Evolutionary conservation across 2,888 invertebrate species (phyloP).

Genomic region (Cephus sareptanus): DNA sequence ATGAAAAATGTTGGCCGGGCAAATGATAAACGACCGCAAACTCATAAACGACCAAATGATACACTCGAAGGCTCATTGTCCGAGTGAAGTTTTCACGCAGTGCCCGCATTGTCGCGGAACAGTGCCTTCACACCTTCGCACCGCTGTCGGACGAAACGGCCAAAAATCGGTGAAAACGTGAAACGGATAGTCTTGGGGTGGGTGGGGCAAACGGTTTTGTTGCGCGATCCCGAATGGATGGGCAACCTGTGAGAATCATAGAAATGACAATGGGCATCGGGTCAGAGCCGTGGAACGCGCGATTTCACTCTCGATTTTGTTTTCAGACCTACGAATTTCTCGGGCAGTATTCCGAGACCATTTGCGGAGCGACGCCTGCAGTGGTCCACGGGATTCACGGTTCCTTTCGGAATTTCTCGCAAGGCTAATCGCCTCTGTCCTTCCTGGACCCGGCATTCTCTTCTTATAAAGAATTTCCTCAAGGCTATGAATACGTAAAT

Average conservation of each 20-base stretch:
- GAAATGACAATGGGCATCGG: constrained; percentile 1
- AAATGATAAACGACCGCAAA: constrained; percentile 60
- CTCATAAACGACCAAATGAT: constrained; percentile 61
- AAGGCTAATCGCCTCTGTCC: not conserved
- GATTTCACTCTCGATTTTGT: constrained; percentile 7
- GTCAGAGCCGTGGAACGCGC: constrained; percentile 1
- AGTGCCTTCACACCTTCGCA: constrained; percentile 32
- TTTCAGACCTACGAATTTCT: not conserved
- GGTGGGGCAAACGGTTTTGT: constrained; percentile 29
- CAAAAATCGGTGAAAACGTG: constrained; percentile 33
- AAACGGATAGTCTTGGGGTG: constrained; percentile 12
- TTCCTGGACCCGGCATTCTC: not conserved
- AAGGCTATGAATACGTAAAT: not conserved
- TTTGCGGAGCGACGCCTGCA: not conserved
- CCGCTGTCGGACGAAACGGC: constrained; percentile 29
- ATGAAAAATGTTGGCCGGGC: constrained; percentile 52
- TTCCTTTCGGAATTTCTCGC: not conserved
- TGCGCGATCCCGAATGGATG: constrained; percentile 23
- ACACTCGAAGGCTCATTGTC: constrained; percentile 58
- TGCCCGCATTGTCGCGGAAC: constrained; percentile 40
- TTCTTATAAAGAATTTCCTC: not conserved
- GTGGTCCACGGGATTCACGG: not conserved
- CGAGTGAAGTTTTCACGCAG: constrained; percentile 49
- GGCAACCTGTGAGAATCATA: constrained; percentile 9
- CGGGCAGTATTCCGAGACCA: not conserved